Base-by-base conservation (phyloP, 2,888 invertebrate species). In the Lochmaea crataegi region DNA sequence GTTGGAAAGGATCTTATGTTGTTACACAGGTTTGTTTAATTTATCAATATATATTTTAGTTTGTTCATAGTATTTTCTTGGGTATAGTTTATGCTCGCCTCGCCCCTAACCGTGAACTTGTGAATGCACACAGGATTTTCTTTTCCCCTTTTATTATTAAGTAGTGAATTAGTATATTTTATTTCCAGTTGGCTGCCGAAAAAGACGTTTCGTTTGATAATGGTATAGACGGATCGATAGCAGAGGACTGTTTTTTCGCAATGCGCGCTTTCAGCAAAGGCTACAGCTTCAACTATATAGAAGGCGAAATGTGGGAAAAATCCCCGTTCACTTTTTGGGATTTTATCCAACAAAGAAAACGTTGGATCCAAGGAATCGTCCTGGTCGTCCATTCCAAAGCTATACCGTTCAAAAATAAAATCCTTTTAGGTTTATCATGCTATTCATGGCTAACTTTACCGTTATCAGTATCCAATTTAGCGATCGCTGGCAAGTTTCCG, bases 301-400 rank as follows among this genome's bases (percentile, higher is more conserved):
- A 98, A 86, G 98, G 98, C 65, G 98, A 98, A 88, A 98, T 98
- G 98, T 97, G 97, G 94, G 98, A 98, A 86, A 98, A 98, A 85
- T 96, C 96, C 7, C 98, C 98, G 3, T 98, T 98, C 86, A 96
- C 96, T 2, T 87, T 98, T 45, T 93, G 94, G 91, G 98, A 98
- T 86, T 97, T 98, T 83, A 91, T 98, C 80, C 97, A 98, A 86
- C 98, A 98, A 85, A 90, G 98, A 73, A 98, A 98, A 86, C 91
- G 98, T 68, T 98, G 98, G 98, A 91, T 98, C 68, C 95, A 96
- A 89, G 96, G 96, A 84, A 96, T 96, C 81, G 89, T 95, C 26
- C 88, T 96, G 75, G 96, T 96, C 26, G 95, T 96, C 63, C 96
- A 96, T 87, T 95, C 96, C 71, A 93, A 93, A 84, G 90, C 92